Evolutionary conservation across 2,113 vertebrate genomes (phyloP).

Genomic region (Trachemys scripta): DNA sequence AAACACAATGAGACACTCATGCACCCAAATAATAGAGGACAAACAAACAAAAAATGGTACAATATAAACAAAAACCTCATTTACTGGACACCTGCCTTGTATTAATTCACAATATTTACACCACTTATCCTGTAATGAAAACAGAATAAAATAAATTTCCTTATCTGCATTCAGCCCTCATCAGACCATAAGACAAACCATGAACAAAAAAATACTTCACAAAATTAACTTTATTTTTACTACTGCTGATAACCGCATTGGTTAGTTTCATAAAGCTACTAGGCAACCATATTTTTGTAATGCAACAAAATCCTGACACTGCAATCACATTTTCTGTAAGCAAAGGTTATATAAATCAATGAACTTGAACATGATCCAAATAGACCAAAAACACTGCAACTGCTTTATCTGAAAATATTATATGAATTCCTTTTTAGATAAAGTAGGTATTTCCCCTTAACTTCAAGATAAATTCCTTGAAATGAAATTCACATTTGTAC

Average conservation of each 20-base stretch:
- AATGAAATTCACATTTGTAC: constrained; percentile 3
- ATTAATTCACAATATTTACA: constrained; percentile 47
- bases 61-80: constrained; percentile 67
- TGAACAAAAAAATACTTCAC: not conserved
- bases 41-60: constrained; percentile 71
- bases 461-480: not conserved
- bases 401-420: not conserved
- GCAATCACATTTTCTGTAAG: not conserved
- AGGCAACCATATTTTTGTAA: not conserved
- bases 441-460: not conserved
- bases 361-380: not conserved
- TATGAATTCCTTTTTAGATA: not conserved
- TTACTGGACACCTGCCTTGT: constrained; percentile 79
- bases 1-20: constrained; percentile 82
- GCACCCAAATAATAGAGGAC: constrained; percentile 75
- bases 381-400: accelerated
- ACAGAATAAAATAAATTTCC: not conserved
- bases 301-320: not conserved
- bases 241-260: not conserved
- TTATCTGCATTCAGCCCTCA: constrained; percentile 10
- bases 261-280: not conserved
- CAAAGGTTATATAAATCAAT: not conserved
- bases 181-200: not conserved
- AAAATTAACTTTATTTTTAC: not conserved
- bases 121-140: constrained; percentile 34